phyloP scores from a whole-genome alignment of 2,797 vertebrate genomes.

The Liasis olivaceus region DNA sequence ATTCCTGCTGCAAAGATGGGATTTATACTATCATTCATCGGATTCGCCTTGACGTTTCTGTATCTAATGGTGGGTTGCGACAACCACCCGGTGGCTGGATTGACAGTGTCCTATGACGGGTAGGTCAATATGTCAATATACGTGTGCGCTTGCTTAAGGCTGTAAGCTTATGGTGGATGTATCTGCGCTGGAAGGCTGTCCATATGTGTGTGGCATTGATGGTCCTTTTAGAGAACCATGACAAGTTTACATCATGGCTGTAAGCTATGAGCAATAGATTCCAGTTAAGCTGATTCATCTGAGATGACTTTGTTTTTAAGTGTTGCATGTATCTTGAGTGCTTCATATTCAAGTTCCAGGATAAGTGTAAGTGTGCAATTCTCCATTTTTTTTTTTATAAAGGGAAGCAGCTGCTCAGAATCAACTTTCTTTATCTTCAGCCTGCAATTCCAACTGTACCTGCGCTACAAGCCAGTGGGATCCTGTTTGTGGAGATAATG shows the following conservation, averaged over 20 bases:
- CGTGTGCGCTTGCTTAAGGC: background rate
- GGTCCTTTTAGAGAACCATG: background rate
- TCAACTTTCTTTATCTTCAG: conserved; percentile 62
- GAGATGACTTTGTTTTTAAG: background rate
- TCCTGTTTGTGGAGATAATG: conserved; percentile 86
- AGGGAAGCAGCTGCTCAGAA: conserved; percentile 40
- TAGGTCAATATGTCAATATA: conserved; percentile 55
- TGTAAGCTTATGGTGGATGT: background rate
- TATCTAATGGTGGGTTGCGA: conserved; percentile 69
- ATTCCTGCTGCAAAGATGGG: conserved; percentile 61
- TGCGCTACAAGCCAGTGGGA: conserved; percentile 86
- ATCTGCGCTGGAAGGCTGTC: no score
- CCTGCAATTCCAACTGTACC: conserved; percentile 83
- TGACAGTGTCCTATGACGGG: conserved; percentile 76
- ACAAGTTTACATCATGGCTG: background rate
- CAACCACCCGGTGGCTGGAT: conserved; percentile 67
- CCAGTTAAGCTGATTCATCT: background rate
- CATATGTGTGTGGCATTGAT: background rate
- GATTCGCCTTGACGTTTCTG: background rate
- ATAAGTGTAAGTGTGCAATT: background rate
- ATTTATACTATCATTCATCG: background rate
- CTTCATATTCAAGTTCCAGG: background rate
- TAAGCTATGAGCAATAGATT: background rate
- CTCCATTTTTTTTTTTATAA: conserved; percentile 44
- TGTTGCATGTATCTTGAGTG: background rate